Conservation (phyloP, 2,113 vertebrate species). For the Mastomys natalensis region DNA sequence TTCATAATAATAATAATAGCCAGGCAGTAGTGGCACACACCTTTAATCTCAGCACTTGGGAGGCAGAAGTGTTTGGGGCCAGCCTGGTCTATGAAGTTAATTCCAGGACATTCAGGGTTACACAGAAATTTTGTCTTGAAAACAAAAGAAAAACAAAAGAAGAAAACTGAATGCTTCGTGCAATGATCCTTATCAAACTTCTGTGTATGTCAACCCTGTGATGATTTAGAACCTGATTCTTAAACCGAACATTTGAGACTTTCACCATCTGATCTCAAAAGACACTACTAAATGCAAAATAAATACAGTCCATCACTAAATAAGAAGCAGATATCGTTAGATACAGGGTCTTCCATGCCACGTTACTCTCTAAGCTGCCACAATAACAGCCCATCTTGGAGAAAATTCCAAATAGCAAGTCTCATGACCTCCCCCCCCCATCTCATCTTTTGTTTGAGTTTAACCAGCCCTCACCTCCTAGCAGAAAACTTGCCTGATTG, state of each 20-base stretch:
- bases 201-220: neutral
- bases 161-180: neutral
- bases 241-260: neutral
- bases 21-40: neutral
- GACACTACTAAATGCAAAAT: neutral
- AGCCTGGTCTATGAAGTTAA: neutral
- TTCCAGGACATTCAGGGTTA: neutral
- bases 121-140: neutral
- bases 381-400: neutral
- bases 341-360: neutral
- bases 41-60: neutral
- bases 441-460: no score
- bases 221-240: neutral
- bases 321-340: neutral
- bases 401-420: neutral
- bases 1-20: neutral
- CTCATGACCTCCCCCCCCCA: neutral
- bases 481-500: neutral
- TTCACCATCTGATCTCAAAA: neutral
- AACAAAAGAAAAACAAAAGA: neutral
- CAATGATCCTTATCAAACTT: neutral
- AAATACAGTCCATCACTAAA: neutral
- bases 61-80: neutral
- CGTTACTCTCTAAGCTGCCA: neutral
- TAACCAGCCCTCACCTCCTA: neutral